These are phyloP conservation scores for Heliconius ismenius DNA, from an alignment of 2,888 invertebrate genomes.

Conservation along the genomic window DNA sequence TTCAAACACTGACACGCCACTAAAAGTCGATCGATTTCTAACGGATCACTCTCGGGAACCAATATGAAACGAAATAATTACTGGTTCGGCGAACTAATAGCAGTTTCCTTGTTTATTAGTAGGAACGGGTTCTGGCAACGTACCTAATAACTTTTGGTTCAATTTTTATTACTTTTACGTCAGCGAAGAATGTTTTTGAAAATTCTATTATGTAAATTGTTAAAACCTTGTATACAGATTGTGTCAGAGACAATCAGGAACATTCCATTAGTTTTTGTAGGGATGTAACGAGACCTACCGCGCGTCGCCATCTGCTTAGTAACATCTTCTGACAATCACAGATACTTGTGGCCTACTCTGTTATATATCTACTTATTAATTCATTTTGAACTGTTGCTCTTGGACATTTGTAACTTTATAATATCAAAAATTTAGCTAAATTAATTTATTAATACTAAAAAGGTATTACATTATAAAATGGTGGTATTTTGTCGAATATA, in stretches of 20 bases:
- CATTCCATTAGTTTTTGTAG: slow-evolving; percentile 58
- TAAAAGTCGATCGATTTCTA: slow-evolving; percentile 81
- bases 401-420: not conserved
- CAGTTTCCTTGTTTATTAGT: slow-evolving; percentile 79
- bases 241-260: slow-evolving; percentile 39
- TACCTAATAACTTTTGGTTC: slow-evolving; percentile 49
- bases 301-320: slow-evolving; percentile 76
- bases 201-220: slow-evolving; percentile 35
- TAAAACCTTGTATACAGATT: slow-evolving; percentile 20
- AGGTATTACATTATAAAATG: not conserved
- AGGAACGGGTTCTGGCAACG: slow-evolving; percentile 67
- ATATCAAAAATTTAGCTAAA: not conserved
- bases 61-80: slow-evolving; percentile 76
- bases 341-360: slow-evolving; percentile 58
- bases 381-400: slow-evolving; percentile 18
- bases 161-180: slow-evolving; percentile 47
- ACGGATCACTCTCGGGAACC: slow-evolving; percentile 79
- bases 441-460: not conserved
- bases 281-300: slow-evolving; percentile 65
- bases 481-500: not conserved
- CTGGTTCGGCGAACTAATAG: slow-evolving; percentile 73
- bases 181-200: slow-evolving; percentile 34
- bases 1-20: slow-evolving; percentile 81
- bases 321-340: slow-evolving; percentile 75
- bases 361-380: slow-evolving; percentile 21